Base-by-base conservation (phyloP, 1,140 invertebrate genomes). In the Parasteatoda tepidariorum region DNA sequence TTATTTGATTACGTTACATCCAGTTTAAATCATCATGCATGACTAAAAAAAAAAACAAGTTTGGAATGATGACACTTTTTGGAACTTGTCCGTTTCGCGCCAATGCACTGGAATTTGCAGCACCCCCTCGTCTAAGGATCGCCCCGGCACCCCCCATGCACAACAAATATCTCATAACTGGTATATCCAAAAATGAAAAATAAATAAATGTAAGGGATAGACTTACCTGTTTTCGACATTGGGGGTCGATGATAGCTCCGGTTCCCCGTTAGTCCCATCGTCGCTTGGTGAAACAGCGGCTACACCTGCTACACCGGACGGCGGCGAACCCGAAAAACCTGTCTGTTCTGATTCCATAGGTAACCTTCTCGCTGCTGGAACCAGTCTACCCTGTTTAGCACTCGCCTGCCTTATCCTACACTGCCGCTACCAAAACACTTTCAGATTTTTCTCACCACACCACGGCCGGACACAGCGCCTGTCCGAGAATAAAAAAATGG, bases 271-370 rank as follows among this genome's bases (percentile, higher is more conserved):
- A 41, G 70, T 62, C 13, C 41, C 33, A 26, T 68, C 64, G 76
- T 68, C 62, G 73, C 33, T 76, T 30, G 59, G 33, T 9, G 59
- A 28, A 22, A 55, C 61, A 11, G 76, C 66, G 38, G 78, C 57
- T 70, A 61, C 78, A 82, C 78, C 78, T 71, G 78, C 78, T 34
- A 79, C 76, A 28, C 76, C 48, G 67, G 30, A 59, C 78, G 78
- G 78, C 54, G 78, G 31, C 67, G 78, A 82, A 82, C 78, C 55
- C 78, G 78, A 82, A 82, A 82, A 82, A 82, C 78, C 78, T 68
- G 78, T 82, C 78, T 82, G 78, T 59, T 82, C 78, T 48, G 54
- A 55, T 71, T 82, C 78, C 78, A 82, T 82, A 55, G 66, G 26
- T 61, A 64, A 55, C 38, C 62, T 24, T 76, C 38, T 15, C 11